Conservation (phyloP, 2,888 invertebrate species). For the Scaptomyza flava region DNA sequence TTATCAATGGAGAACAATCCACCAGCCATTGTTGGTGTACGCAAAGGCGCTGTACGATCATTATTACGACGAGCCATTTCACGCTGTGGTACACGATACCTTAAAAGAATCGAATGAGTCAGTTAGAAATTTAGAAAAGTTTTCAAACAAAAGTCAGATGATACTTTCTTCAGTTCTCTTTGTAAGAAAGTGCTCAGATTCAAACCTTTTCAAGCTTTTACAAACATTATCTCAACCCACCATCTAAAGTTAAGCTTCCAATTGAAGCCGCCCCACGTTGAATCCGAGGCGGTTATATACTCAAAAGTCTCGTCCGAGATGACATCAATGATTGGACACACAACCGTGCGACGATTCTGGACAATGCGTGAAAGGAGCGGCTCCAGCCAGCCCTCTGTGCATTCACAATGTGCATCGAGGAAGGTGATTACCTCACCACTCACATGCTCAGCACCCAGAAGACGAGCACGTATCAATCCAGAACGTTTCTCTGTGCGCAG, state of each 20-base stretch:
- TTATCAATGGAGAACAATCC: conserved; percentile 97
- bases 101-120: conserved; percentile 83
- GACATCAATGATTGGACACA: conserved; percentile 99
- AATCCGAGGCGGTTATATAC: conserved; percentile 99
- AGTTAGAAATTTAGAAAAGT: background rate
- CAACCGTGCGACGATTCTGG: conserved; percentile 95
- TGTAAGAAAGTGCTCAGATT: background rate
- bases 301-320: conserved; percentile 99
- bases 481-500: conserved; percentile 96
- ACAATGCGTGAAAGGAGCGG: conserved; percentile 96
- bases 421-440: conserved; percentile 86
- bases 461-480: conserved; percentile 97
- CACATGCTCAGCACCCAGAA: conserved; percentile 96
- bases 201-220: too few species aligned
- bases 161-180: background rate
- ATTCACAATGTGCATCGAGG: conserved; percentile 85
- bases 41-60: conserved; percentile 95
- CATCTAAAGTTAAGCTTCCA: conserved; percentile 99
- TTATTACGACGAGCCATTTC: conserved; percentile 97
- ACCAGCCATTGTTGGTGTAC: conserved; percentile 99
- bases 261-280: conserved; percentile 99
- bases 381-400: conserved; percentile 98
- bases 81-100: conserved; percentile 98
- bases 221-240: conserved; percentile 84
- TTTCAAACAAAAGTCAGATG: too few species aligned